These are phyloP conservation scores for Oenanthe melanoleuca DNA, from an alignment of 2,113 vertebrate genomes.

Conservation along the genomic window DNA sequence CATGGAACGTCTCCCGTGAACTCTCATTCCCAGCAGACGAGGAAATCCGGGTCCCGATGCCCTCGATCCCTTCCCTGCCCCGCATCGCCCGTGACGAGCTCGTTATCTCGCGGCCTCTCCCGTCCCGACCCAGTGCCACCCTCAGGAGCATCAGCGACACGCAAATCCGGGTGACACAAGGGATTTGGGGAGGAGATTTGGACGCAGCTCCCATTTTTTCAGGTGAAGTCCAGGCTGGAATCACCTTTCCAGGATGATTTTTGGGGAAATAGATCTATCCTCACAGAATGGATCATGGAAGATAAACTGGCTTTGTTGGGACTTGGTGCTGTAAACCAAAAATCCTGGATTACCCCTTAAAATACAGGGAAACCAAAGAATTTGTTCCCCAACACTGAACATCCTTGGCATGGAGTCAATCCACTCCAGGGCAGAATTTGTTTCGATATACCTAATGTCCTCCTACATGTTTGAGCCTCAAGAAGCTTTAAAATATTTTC, in stretches of 20 bases:
- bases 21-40: background rate
- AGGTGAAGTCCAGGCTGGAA: background rate
- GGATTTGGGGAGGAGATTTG: no score
- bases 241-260: accelerated
- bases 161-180: accelerated
- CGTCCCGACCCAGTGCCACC: accelerated
- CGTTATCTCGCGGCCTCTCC: background rate
- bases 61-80: accelerated
- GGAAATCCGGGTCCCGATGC: background rate
- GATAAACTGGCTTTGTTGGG: background rate
- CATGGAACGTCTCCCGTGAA: accelerated
- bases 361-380: accelerated
- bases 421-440: accelerated
- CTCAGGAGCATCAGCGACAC: accelerated
- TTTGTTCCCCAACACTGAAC: accelerated
- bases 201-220: accelerated
- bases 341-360: background rate
- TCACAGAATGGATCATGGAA: accelerated
- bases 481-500: background rate
- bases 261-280: accelerated
- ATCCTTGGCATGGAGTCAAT: background rate
- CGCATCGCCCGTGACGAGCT: accelerated
- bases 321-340: accelerated
- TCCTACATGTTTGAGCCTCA: accelerated
- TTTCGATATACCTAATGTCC: background rate